Evolutionary conservation across 2,888 invertebrate species (phyloP), one percentile per base, ranked within the genome.

Genomic region (Leucoptera coffeella): DNA sequence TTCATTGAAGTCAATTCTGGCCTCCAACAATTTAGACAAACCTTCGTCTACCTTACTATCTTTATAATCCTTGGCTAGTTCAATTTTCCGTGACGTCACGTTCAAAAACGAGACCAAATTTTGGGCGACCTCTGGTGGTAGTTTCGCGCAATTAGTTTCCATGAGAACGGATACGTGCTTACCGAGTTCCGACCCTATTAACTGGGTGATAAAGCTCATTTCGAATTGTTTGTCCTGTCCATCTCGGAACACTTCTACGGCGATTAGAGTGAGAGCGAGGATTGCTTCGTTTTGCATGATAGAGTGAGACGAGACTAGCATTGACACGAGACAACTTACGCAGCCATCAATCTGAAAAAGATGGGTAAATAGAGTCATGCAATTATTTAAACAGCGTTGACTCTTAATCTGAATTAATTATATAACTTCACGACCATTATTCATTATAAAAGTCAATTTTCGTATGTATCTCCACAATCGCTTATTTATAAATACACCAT

Each of bases 211-310:
- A 35, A 55, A 53, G 39, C 35, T 43, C 30, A 45, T 42, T 43
- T 55, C 56, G 36, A 43, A 43, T 27, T 60, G 50, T 33, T 36
- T 38, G 17, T 44, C 41, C 23, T 12, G 10, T 12, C 29, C 15
- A 27, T 41, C 38, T 29, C 48, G 53, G 29, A 60, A 39, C 0
- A 49, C 42, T 33, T 56, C 48, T 28, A 57, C 46, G 2, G 61
- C 50, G 7, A 86, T 57, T 20, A 87, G 73, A 35, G 79, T 81
- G 29, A 88, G 64, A 17, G 86, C 80, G 38, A 82, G 65, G 29
- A 87, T 73, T 0, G 87, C 84, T 58, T 89, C 88, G 47, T 84
- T 85, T 50, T 87, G 87, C 93, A 93, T 93, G 14, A 91, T 79
- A 5, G 83, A 71, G 60, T 91, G 88, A 41, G 86, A 84, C 3